Evolutionary conservation across 2,113 vertebrate genomes (phyloP).

Genomic region (Leucoraja erinaceus): DNA sequence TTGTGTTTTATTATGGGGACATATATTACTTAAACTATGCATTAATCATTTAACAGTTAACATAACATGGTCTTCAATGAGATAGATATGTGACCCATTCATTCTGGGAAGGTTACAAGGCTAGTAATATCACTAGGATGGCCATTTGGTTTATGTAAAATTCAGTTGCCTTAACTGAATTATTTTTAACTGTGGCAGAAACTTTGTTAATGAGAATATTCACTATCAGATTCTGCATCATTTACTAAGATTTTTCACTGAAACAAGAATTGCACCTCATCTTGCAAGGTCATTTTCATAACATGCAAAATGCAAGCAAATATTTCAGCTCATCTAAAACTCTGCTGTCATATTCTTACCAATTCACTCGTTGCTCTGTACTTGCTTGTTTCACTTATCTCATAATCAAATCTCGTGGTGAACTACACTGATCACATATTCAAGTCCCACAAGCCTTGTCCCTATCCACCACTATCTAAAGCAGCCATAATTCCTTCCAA

Average conservation of each 20-base stretch:
- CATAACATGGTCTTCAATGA: too few species aligned
- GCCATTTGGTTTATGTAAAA: background rate
- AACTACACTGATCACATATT: background rate
- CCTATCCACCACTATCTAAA: background rate
- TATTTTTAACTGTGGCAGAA: background rate
- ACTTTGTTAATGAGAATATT: background rate
- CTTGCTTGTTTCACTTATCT: background rate
- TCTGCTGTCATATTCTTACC: background rate
- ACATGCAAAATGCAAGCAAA: background rate
- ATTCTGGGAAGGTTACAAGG: background rate
- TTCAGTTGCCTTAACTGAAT: background rate
- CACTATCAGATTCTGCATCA: background rate
- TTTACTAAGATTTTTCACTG: background rate
- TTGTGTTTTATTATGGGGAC: too few species aligned
- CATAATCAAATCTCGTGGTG: too few species aligned
- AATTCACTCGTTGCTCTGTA: background rate
- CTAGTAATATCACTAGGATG: background rate
- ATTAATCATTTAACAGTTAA: too few species aligned
- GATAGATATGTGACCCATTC: background rate
- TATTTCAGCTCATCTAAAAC: background rate
- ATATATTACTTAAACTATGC: too few species aligned
- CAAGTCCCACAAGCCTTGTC: background rate
- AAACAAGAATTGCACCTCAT: background rate
- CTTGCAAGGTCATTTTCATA: background rate
- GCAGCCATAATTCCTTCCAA: background rate